These are phyloP conservation scores for Bursaphelenchus okinawaensis DNA, from an alignment of 2,888 invertebrate species.

Conservation along the genomic window DNA sequence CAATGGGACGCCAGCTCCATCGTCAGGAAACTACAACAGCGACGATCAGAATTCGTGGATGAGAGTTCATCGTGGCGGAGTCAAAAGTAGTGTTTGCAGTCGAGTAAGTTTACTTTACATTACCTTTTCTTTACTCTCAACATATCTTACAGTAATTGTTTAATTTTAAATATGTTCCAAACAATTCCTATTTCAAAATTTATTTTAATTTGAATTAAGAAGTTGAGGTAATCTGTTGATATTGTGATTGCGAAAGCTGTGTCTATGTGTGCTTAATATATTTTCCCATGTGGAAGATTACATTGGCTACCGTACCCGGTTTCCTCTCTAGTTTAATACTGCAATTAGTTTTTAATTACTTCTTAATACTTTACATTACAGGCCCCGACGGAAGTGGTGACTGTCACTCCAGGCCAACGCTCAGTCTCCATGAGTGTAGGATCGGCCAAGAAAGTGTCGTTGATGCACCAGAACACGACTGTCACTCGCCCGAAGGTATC, in stretches of 20 bases:
- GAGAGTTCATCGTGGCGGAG: slow-evolving; percentile 44
- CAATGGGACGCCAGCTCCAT: slow-evolving; percentile 15
- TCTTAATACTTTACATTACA: background rate
- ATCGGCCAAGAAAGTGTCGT: slow-evolving; percentile 3
- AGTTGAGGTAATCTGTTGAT: too few relatives aligned
- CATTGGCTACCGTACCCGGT: too few relatives aligned
- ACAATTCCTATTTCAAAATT: background rate
- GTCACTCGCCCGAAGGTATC: slow-evolving; percentile 10
- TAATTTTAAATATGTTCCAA: too few relatives aligned
- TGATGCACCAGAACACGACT: slow-evolving; percentile 4
- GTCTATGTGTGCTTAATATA: too few relatives aligned
- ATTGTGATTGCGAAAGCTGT: too few relatives aligned
- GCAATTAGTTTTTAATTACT: background rate
- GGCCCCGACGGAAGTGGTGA: background rate
- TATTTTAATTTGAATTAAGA: too few relatives aligned
- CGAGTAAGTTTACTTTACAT: slow-evolving; percentile 9
- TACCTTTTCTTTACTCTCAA: background rate
- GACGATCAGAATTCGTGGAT: slow-evolving; percentile 26
- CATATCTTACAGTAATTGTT: background rate
- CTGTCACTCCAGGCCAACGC: slow-evolving; percentile 2
- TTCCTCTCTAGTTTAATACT: background rate
- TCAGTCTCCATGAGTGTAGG: slow-evolving; percentile 12
- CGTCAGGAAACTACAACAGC: background rate
- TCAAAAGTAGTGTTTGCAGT: slow-evolving; percentile 8
- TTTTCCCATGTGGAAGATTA: too few relatives aligned